Percentiles rank a stretch among this genome's conserved stretches.
Conservation (phyloP, 1,140 invertebrate genomes). For the Drosophila oshimai region DNA sequence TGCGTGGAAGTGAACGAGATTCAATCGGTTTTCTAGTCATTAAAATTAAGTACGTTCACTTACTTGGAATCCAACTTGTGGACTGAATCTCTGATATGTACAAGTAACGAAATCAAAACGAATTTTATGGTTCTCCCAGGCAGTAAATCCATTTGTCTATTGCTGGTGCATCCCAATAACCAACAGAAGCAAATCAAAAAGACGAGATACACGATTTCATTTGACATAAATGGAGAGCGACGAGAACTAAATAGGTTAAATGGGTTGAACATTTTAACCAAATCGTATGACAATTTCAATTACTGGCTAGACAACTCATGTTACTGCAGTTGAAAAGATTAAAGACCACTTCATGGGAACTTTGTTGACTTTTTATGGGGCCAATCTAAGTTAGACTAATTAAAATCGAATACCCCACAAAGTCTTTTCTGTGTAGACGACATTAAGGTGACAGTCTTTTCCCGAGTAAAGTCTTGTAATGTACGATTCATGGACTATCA, state of each 20-base stretch:
- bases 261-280: background rate
- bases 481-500: no score
- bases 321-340: background rate
- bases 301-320: background rate
- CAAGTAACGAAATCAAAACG: slow-evolving; percentile 32
- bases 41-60: slow-evolving; percentile 73
- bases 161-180: background rate
- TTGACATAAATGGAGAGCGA: background rate
- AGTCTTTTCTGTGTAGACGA: background rate
- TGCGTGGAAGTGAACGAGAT: slow-evolving; percentile 65
- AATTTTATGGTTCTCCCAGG: slow-evolving; percentile 15
- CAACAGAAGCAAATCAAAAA: slow-evolving; percentile 5
- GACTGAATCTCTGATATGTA: background rate
- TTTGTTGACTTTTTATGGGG: background rate
- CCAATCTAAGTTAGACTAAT: no score
- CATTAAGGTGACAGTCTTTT: background rate
- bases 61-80: slow-evolving; percentile 52
- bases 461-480: background rate
- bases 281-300: slow-evolving; percentile 22
- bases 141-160: slow-evolving; percentile 25
- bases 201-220: background rate
- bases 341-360: slow-evolving; percentile 1
- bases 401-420: background rate
- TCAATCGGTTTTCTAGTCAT: slow-evolving; percentile 71
- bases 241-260: no score